These are phyloP conservation scores for Ectropis crepuscularia DNA, from an alignment of 2,888 invertebrate genomes.

Conservation along the genomic window DNA sequence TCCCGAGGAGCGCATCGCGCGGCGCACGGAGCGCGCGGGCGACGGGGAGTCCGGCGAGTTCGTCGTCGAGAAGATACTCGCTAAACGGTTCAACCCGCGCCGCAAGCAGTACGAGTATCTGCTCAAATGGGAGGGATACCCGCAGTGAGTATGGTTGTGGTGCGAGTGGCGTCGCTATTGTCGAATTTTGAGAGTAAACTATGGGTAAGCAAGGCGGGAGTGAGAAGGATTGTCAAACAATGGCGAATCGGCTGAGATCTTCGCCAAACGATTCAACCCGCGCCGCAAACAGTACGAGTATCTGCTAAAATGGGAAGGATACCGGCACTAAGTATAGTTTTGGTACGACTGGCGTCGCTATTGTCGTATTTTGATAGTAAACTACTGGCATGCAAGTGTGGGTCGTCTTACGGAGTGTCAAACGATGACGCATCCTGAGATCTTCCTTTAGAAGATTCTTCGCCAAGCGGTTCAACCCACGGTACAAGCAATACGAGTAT, in stretches of 20 bases:
- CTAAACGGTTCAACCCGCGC: slow-evolving; percentile 92
- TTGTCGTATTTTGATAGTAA: no score
- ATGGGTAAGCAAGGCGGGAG: background rate
- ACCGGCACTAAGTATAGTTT: slow-evolving; percentile 87
- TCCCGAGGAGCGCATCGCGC: slow-evolving; percentile 78
- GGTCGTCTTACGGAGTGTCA: no score
- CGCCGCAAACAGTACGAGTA: slow-evolving; percentile 91
- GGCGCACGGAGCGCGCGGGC: slow-evolving; percentile 73
- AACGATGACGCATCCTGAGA: no score
- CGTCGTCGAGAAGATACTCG: slow-evolving; percentile 92
- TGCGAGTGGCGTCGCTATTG: background rate
- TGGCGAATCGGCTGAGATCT: slow-evolving; percentile 82
- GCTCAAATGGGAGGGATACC: slow-evolving; percentile 93
- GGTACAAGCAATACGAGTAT: slow-evolving; percentile 91
- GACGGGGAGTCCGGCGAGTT: slow-evolving; percentile 85
- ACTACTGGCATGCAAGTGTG: no score
- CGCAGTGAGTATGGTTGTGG: slow-evolving; percentile 83
- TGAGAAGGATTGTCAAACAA: background rate
- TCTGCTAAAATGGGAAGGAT: slow-evolving; percentile 94
- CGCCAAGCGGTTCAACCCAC: slow-evolving; percentile 92
- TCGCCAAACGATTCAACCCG: slow-evolving; percentile 93
- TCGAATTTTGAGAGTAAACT: background rate
- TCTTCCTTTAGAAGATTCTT: no score
- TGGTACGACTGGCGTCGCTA: no score
- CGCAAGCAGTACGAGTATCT: slow-evolving; percentile 92